Percentiles rank a stretch among this genome's conserved stretches.
Conservation (phyloP, 2,113 vertebrate genomes). For the Nothocercus julius region DNA sequence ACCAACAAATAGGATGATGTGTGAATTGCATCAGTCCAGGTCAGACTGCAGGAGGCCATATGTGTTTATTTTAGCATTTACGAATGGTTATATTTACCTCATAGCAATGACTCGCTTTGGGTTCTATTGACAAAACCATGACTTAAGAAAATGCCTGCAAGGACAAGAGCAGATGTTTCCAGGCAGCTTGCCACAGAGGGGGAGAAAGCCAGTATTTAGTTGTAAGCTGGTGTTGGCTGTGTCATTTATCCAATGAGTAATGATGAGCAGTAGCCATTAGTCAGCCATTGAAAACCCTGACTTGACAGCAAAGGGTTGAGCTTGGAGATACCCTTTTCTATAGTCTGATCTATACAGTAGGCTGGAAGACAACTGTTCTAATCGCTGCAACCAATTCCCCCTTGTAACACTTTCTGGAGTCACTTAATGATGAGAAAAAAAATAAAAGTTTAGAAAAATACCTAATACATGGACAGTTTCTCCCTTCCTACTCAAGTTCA, state of each 20-base stretch:
- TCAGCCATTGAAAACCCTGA: constrained; percentile 18
- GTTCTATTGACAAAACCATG: constrained; percentile 64
- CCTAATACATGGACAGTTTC: neutral
- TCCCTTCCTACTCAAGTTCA: neutral
- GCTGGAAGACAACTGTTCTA: constrained; percentile 10
- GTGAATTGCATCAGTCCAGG: constrained; percentile 13
- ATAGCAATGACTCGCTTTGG: constrained; percentile 49
- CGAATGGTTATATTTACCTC: constrained; percentile 60
- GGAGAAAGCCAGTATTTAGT: neutral
- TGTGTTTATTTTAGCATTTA: constrained; percentile 66
- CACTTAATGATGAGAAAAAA: neutral
- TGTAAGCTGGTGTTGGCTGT: constrained; percentile 6
- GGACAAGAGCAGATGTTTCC: constrained; percentile 65
- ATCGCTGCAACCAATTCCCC: neutral
- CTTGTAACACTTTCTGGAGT: neutral
- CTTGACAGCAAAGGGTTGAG: neutral
- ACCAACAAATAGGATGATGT: neutral
- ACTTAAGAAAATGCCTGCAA: constrained; percentile 57
- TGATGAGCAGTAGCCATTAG: constrained; percentile 17
- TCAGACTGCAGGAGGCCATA: constrained; percentile 47
- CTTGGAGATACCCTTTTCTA: neutral
- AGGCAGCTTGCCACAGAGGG: constrained; percentile 30
- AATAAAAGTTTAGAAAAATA: neutral
- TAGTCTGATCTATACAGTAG: neutral
- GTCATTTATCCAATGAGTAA: constrained; percentile 21